These are phyloP conservation scores for Hedychridium roseum DNA, from an alignment of 2,888 invertebrate species.

Conservation along the genomic window DNA sequence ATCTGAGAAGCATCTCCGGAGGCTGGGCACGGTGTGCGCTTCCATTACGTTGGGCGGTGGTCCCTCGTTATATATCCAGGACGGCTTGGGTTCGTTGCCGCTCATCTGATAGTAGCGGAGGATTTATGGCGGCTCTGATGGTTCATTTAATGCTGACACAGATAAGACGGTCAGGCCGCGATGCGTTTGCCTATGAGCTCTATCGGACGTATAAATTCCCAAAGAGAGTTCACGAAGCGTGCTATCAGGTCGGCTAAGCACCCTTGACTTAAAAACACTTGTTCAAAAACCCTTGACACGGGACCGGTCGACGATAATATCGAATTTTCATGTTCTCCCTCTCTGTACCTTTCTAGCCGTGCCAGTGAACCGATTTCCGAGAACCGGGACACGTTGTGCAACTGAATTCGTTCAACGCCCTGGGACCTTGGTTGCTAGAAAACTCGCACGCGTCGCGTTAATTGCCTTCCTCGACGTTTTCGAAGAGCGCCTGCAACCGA, in stretches of 20 bases:
- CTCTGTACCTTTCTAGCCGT: slow-evolving; percentile 42
- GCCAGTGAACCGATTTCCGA: slow-evolving; percentile 50
- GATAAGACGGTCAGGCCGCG: slow-evolving; percentile 41
- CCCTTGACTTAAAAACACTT: no score
- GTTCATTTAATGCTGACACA: slow-evolving; percentile 57
- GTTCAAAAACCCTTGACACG: no score
- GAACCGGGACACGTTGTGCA: slow-evolving; percentile 46
- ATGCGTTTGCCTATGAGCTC: slow-evolving; percentile 29
- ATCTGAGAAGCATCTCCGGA: slow-evolving; percentile 40
- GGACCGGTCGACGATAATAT: no score
- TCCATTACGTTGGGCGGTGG: slow-evolving; percentile 56
- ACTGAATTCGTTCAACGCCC: slow-evolving; percentile 47
- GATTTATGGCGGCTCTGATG: slow-evolving; percentile 57
- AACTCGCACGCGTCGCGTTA: slow-evolving; percentile 34
- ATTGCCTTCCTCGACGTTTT: slow-evolving; percentile 38
- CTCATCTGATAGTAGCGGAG: slow-evolving; percentile 54
- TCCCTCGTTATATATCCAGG: slow-evolving; percentile 56
- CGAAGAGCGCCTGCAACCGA: neutral
- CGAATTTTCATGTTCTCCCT: slow-evolving; percentile 49
- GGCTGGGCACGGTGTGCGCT: slow-evolving; percentile 43
- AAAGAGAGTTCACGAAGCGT: no score
- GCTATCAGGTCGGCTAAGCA: no score
- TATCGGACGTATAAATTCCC: no score
- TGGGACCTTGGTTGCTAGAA: slow-evolving; percentile 34
- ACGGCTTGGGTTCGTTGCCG: slow-evolving; percentile 45